Conservation (phyloP, 2,888 invertebrate species). For the Acanthopleura granulata region DNA sequence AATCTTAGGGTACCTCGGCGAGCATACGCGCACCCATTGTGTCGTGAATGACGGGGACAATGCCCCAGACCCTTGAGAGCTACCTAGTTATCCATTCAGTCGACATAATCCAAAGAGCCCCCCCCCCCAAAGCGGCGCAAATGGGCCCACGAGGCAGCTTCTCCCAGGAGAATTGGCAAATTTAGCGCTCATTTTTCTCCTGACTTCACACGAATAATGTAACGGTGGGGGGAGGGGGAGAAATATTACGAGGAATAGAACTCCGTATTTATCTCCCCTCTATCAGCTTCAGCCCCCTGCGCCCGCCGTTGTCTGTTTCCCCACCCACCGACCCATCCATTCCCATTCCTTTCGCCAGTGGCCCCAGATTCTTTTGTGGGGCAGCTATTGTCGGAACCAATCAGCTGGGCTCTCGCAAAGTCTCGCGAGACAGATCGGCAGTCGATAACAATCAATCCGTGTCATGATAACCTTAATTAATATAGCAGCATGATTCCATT, state of each 20-base stretch:
- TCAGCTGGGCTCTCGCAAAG: background rate
- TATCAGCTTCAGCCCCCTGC: no score
- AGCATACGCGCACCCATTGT: background rate
- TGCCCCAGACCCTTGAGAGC: no score
- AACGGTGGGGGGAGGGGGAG: background rate
- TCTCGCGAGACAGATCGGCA: background rate
- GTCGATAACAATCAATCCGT: background rate
- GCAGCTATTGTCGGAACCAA: background rate
- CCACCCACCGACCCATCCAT: no score
- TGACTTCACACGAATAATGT: conserved; percentile 11
- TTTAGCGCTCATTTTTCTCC: background rate
- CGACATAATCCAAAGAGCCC: no score
- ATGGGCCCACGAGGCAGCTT: no score
- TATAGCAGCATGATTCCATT: background rate
- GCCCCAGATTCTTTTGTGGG: no score
- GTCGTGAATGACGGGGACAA: no score
- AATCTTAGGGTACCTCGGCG: background rate
- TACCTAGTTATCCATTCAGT: no score
- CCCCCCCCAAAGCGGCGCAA: no score
- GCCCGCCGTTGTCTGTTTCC: no score
- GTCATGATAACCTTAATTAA: background rate
- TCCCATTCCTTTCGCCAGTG: no score
- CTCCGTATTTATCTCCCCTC: no score
- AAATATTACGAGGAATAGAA: background rate
- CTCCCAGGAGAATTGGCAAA: background rate